phyloP scores from a whole-genome alignment of 2,113 vertebrate genomes.

The Sialia sialis region DNA sequence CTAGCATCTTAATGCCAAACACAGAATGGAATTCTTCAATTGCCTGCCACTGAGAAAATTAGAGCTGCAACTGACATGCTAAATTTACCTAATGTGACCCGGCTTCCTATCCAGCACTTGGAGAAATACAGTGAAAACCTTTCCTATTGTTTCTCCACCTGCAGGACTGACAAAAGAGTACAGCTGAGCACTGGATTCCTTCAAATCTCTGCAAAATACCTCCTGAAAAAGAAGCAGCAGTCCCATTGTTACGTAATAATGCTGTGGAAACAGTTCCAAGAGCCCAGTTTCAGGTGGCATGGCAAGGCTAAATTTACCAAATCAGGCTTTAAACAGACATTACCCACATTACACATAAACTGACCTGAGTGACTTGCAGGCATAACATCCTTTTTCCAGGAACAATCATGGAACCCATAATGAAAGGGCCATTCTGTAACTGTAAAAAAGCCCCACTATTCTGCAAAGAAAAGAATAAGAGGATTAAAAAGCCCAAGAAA shows the following conservation, averaged over 20 bases:
- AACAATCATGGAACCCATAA: neutral
- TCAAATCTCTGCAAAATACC: neutral
- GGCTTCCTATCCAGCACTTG: neutral
- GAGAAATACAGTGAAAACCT: neutral
- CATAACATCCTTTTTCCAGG: neutral
- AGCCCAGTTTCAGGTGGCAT: neutral
- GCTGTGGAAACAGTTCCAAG: neutral
- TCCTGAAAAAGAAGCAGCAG: neutral
- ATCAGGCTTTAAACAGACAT: neutral
- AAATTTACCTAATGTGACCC: neutral
- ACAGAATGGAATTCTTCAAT: neutral
- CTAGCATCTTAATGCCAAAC: neutral
- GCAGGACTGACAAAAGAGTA: neutral
- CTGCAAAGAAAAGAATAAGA: slow-evolving; percentile 3
- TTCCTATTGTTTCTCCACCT: neutral
- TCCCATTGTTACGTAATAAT: neutral
- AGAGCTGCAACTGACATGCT: rapidly evolving
- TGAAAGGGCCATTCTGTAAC: neutral
- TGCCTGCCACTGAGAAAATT: neutral
- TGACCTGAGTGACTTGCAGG: neutral
- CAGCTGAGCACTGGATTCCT: neutral
- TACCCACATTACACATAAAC: neutral
- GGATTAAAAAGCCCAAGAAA: slow-evolving; percentile 7
- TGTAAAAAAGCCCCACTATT: neutral
- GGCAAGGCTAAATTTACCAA: neutral